phyloP scores from a whole-genome alignment of 2,888 invertebrate genomes.

The Tetropium fuscum region DNA sequence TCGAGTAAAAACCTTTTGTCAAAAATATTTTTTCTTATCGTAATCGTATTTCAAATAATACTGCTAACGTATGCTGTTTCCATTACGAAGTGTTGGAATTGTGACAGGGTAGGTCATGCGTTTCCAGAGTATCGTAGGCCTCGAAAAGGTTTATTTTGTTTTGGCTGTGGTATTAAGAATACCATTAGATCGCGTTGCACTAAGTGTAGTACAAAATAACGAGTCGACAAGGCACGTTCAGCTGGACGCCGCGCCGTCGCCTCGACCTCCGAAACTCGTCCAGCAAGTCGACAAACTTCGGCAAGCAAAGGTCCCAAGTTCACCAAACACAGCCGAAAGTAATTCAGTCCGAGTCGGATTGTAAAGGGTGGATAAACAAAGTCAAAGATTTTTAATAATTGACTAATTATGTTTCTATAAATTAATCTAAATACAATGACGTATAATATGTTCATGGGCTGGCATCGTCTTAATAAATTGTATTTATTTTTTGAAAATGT shows the following conservation, averaged over 20 bases:
- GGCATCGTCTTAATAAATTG: too few species aligned
- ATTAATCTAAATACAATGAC: too few species aligned
- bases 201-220: constrained; percentile 11
- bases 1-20: background rate
- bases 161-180: constrained; percentile 13
- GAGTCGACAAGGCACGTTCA: background rate
- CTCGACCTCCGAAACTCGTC: constrained; percentile 1
- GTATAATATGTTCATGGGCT: too few species aligned
- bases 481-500: too few species aligned
- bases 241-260: constrained; percentile 4
- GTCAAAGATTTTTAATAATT: too few species aligned
- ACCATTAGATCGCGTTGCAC: constrained; percentile 7
- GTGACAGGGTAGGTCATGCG: background rate
- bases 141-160: constrained; percentile 11
- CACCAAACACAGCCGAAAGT: too few species aligned
- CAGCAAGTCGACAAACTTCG: too few species aligned
- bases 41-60: too few species aligned
- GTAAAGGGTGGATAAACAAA: too few species aligned
- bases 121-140: constrained; percentile 1
- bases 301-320: too few species aligned
- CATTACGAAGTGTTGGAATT: constrained; percentile 24
- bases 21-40: background rate
- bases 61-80: constrained; percentile 3
- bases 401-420: too few species aligned
- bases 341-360: too few species aligned